Conservation (phyloP, 2,888 invertebrate species). For the Dryomyza anilis region DNA sequence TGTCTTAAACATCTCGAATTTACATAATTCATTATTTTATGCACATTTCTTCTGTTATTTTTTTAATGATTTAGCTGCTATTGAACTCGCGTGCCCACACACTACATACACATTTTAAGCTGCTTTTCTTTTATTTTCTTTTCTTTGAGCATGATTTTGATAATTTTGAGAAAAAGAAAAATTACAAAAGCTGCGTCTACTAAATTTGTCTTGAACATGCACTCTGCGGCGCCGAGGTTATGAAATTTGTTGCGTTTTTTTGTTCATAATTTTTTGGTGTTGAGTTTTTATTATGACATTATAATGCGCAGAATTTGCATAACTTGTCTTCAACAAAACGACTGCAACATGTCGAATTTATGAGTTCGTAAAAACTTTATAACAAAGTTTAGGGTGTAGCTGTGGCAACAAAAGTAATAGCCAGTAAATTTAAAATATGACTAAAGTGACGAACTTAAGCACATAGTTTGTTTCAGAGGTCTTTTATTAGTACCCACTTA, state of each 20-base stretch:
- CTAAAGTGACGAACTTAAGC: too few relatives aligned
- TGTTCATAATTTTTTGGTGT: neutral
- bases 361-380: too few relatives aligned
- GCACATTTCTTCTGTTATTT: neutral
- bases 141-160: too few relatives aligned
- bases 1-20: neutral
- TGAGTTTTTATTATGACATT: neutral
- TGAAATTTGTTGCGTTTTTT: neutral
- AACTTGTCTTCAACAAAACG: neutral
- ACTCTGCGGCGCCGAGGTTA: neutral
- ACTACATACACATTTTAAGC: too few relatives aligned
- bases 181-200: neutral
- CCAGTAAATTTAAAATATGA: too few relatives aligned
- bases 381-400: too few relatives aligned
- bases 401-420: too few relatives aligned
- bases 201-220: too few relatives aligned
- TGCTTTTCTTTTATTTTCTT: too few relatives aligned
- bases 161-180: conserved; percentile 1
- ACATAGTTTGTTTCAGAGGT: too few relatives aligned
- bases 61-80: neutral
- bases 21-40: conserved; percentile 15
- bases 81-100: neutral
- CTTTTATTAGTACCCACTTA: too few relatives aligned
- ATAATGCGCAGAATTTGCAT: neutral
- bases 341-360: too few relatives aligned